Evolutionary conservation across 2,113 vertebrate species (phyloP).

Genomic region (Stegostoma tigrinum): DNA sequence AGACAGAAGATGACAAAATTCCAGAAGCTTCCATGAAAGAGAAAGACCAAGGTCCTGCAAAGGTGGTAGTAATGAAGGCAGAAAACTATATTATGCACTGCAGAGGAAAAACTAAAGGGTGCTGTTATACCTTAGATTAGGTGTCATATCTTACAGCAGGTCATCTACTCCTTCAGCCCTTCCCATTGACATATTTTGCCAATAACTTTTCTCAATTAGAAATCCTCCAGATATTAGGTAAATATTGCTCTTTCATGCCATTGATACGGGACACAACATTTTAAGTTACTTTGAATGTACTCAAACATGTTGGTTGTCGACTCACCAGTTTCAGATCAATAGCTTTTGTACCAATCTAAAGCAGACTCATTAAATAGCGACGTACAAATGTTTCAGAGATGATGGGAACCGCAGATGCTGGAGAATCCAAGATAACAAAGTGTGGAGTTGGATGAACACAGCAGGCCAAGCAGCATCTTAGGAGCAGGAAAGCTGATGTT

Average conservation of each 20-base stretch:
- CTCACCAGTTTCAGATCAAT: not conserved
- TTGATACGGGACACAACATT: not conserved
- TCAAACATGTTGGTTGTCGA: not conserved
- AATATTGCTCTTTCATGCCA: not conserved
- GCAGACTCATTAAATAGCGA: not conserved
- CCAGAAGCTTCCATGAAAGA: conserved; percentile 39
- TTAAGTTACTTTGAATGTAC: not conserved
- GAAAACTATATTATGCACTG: not conserved
- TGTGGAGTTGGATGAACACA: too few relatives aligned
- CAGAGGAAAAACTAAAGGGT: not conserved
- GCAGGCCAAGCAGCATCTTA: too few relatives aligned
- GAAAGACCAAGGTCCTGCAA: conserved; percentile 2
- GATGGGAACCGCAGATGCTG: too few relatives aligned
- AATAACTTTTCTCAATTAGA: not conserved
- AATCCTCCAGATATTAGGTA: not conserved
- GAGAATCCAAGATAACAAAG: too few relatives aligned
- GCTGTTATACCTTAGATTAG: not conserved
- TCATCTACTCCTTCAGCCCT: not conserved
- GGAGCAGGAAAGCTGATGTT: too few relatives aligned
- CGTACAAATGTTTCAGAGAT: not conserved
- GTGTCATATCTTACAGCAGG: not conserved
- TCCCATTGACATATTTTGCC: not conserved
- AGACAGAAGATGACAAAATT: conserved; percentile 25
- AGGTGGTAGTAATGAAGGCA: conserved; percentile 39
- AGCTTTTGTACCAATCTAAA: not conserved